Evolutionary conservation across 2,888 invertebrate species (phyloP).

Genomic region (Napeogenes inachia): DNA sequence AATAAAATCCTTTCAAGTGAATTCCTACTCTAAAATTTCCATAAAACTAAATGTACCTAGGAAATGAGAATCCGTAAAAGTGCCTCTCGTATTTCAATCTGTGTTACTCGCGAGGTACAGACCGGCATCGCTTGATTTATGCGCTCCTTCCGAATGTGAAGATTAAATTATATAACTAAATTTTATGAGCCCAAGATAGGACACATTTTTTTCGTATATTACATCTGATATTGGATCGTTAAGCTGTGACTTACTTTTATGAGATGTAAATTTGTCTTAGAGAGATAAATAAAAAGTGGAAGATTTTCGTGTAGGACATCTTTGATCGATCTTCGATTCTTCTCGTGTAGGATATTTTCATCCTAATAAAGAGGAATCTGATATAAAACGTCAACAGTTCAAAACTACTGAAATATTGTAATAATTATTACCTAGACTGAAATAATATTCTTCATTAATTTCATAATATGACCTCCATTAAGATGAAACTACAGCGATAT

Average conservation of each 20-base stretch:
- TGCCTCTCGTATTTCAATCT: slow-evolving; percentile 21
- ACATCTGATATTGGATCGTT: too few species aligned
- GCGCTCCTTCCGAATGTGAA: slow-evolving; percentile 7
- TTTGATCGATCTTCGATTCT: too few species aligned
- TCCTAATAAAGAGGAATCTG: too few species aligned
- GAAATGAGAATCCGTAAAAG: slow-evolving; percentile 23
- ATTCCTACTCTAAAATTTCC: slow-evolving; percentile 19
- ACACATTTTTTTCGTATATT: too few species aligned
- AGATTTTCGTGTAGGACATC: too few species aligned
- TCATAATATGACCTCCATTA: background rate
- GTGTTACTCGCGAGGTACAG: slow-evolving; percentile 10
- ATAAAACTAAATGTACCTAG: slow-evolving; percentile 24
- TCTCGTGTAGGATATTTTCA: too few species aligned
- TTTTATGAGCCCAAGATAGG: background rate
- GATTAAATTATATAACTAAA: slow-evolving; percentile 2
- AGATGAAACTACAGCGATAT: slow-evolving; percentile 2
- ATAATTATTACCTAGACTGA: too few species aligned
- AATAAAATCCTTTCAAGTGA: slow-evolving; percentile 5
- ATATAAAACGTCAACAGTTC: too few species aligned
- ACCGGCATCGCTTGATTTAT: slow-evolving; percentile 18
- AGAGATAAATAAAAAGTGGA: too few species aligned
- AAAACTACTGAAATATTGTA: too few species aligned
- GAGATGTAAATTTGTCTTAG: too few species aligned
- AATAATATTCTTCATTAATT: background rate
- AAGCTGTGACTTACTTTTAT: too few species aligned